phyloP scores from a whole-genome alignment of 92 coral and sea anemone species.

The Porites cylindrica region DNA sequence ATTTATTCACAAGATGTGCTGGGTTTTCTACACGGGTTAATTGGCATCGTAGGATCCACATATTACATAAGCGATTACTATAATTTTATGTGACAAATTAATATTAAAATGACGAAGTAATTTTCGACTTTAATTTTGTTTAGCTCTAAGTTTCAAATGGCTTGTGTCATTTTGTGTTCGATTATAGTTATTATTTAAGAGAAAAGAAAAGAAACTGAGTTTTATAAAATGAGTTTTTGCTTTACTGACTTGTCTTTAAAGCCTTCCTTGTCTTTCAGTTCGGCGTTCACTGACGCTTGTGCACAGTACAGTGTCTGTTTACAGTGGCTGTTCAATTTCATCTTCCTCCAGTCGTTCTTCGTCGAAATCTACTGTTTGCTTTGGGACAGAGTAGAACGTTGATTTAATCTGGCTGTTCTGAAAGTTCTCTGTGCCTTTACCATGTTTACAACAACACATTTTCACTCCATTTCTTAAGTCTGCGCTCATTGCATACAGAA shows the following conservation, averaged over 20 bases:
- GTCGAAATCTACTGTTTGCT: neutral
- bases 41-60: neutral
- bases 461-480: conserved; percentile 40
- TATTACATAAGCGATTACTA: neutral
- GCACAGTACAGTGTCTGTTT: neutral
- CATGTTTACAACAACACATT: neutral
- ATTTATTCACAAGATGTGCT: neutral
- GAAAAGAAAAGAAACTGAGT: neutral
- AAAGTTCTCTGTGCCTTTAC: neutral
- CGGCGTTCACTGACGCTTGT: too few species aligned
- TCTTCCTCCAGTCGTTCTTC: neutral
- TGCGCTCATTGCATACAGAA: conserved; percentile 61
- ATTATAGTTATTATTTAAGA: neutral
- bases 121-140: neutral
- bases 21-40: neutral
- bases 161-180: neutral
- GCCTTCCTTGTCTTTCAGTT: too few species aligned
- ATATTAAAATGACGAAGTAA: too few species aligned
- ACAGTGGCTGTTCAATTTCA: neutral
- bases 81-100: neutral
- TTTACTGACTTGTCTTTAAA: too few species aligned
- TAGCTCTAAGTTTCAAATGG: neutral
- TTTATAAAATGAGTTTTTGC: too few species aligned
- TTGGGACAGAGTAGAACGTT: neutral
- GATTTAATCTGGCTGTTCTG: neutral